phyloP scores from a whole-genome alignment of 2,113 vertebrate genomes.

The Enhydra lutris region DNA sequence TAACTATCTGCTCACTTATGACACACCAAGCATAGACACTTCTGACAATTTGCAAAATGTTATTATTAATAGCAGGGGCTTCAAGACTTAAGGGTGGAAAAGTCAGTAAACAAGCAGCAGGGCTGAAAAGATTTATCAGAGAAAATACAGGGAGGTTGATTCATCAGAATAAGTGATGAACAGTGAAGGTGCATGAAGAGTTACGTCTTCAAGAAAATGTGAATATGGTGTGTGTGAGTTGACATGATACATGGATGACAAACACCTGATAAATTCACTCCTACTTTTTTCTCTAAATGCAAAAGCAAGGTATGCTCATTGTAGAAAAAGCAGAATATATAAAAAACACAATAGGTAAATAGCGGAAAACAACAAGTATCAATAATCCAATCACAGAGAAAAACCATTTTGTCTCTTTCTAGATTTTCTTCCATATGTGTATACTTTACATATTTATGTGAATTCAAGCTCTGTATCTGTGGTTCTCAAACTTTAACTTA shows the following conservation, averaged over 20 bases:
- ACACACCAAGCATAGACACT: slow-evolving; percentile 22
- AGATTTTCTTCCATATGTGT: not conserved
- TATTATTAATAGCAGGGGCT: not conserved
- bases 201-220: not conserved
- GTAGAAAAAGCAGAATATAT: not conserved
- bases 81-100: not conserved
- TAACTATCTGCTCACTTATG: not conserved
- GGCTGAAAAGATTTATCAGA: not conserved
- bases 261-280: not conserved
- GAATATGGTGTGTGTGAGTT: not conserved
- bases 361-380: not conserved
- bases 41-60: slow-evolving; percentile 17
- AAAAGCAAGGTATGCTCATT: slow-evolving; percentile 6
- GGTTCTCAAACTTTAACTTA: not conserved
- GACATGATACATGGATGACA: not conserved
- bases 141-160: not conserved
- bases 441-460: not conserved
- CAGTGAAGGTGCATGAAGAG: not conserved
- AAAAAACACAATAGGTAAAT: not conserved
- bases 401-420: not conserved
- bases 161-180: not conserved
- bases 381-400: not conserved
- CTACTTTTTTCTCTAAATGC: not conserved
- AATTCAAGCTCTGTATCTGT: not conserved
- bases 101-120: not conserved